Evolutionary conservation across 1,140 invertebrate genomes (phyloP).

Genomic region (Ganaspis sp.): DNA sequence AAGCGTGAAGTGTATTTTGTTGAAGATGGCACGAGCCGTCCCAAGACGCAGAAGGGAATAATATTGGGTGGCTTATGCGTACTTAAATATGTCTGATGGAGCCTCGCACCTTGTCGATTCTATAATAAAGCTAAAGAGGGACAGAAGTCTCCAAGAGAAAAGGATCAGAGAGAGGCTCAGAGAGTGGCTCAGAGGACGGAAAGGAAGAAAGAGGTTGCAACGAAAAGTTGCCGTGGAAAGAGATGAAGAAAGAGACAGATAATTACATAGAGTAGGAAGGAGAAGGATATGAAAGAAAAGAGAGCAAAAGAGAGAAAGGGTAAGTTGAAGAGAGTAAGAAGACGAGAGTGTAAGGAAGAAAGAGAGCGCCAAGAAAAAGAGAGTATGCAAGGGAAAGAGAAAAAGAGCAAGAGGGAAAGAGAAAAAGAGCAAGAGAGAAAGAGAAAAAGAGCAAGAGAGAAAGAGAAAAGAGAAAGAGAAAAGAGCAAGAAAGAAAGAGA

Average conservation of each 20-base stretch:
- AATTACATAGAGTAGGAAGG: too few species aligned
- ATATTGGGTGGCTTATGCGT: conserved; percentile 39
- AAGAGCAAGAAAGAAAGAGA: neutral
- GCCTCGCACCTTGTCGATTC: conserved; percentile 61
- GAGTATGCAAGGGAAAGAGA: too few species aligned
- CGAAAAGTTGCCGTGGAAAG: too few species aligned
- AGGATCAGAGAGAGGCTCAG: conserved; percentile 45
- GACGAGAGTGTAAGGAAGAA: too few species aligned
- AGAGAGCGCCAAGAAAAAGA: too few species aligned
- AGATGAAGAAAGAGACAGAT: too few species aligned
- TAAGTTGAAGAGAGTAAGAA: too few species aligned
- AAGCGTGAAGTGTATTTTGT: conserved; percentile 44
- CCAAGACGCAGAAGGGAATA: conserved; percentile 40
- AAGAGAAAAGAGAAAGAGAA: conserved; percentile 37
- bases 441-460: conserved; percentile 21
- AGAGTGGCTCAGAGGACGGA: too few species aligned
- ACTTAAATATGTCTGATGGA: conserved; percentile 39
- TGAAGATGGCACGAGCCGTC: conserved; percentile 51
- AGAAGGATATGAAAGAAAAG: too few species aligned
- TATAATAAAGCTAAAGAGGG: conserved; percentile 60
- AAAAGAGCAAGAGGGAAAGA: conserved; percentile 22
- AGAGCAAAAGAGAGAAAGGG: too few species aligned
- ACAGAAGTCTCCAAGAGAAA: conserved; percentile 51
- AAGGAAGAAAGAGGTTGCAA: too few species aligned
- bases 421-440: too few species aligned